Evolutionary conservation across 2,113 vertebrate genomes (phyloP).

Genomic region (Colistium nudipinnis): DNA sequence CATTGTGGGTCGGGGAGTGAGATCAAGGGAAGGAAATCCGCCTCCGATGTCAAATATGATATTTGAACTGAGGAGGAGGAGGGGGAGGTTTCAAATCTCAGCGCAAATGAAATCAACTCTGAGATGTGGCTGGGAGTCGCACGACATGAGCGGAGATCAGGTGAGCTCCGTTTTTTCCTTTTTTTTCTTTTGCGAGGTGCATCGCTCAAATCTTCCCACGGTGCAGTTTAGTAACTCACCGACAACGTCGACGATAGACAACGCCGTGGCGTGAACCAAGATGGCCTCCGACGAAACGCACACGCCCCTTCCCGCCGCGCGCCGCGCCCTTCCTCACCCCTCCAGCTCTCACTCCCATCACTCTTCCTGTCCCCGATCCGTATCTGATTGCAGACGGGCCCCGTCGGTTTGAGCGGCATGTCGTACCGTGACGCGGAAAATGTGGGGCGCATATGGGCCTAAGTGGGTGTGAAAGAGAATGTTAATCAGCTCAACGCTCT

Average conservation of each 20-base stretch:
- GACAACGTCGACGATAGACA: conserved; percentile 8
- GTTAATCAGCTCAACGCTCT: conserved; percentile 58
- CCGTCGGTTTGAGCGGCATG: conserved; percentile 36
- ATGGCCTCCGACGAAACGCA: neutral
- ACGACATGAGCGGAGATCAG: neutral
- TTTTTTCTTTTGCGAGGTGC: conserved; percentile 1
- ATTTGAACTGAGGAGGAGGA: neutral
- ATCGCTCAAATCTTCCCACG: neutral
- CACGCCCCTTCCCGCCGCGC: too few relatives aligned
- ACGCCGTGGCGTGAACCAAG: neutral
- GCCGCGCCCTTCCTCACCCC: neutral
- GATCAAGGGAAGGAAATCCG: neutral
- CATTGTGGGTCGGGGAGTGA: too few relatives aligned
- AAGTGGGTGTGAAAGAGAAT: conserved; percentile 65
- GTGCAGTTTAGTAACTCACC: conserved; percentile 19
- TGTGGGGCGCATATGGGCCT: conserved; percentile 51
- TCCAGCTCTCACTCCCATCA: conserved; percentile 4
- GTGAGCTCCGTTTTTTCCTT: neutral
- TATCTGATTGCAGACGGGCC: conserved; percentile 40
- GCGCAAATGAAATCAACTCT: neutral
- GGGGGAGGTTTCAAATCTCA: neutral
- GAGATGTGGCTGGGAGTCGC: neutral
- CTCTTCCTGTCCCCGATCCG: conserved; percentile 33
- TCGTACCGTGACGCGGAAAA: conserved; percentile 19
- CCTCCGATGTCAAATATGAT: neutral